Evolutionary conservation across 1,140 invertebrate species (phyloP).

Genomic region (Neuroterus valhalla): DNA sequence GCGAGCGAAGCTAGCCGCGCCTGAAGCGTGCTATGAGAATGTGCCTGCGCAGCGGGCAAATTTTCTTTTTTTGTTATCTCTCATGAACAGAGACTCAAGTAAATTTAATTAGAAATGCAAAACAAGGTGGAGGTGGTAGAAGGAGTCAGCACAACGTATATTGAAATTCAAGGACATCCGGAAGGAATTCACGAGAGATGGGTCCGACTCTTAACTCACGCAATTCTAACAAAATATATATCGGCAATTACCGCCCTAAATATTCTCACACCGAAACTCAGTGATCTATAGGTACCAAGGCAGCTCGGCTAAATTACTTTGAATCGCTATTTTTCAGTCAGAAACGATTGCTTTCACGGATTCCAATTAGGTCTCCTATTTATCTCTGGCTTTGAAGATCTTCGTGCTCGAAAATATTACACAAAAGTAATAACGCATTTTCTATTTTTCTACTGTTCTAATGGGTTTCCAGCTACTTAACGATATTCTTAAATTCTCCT

Average conservation of each 20-base stretch:
- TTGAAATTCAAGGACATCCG: slow-evolving; percentile 69
- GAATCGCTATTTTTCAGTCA: slow-evolving; percentile 72
- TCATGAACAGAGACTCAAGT: slow-evolving; percentile 29
- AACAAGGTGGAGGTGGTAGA: slow-evolving; percentile 40
- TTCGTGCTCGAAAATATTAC: slow-evolving; percentile 34
- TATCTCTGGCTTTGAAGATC: slow-evolving; percentile 47
- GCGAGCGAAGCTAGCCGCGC: too few relatives aligned
- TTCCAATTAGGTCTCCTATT: slow-evolving; percentile 61
- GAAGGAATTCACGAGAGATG: slow-evolving; percentile 72
- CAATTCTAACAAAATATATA: slow-evolving; percentile 74
- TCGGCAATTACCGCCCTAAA: slow-evolving; percentile 75
- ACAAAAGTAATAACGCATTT: slow-evolving; percentile 1
- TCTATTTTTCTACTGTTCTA: background rate
- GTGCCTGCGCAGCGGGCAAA: too few relatives aligned
- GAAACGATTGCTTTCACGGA: slow-evolving; percentile 64
- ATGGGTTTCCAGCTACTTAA: background rate
- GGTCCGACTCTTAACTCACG: slow-evolving; percentile 56
- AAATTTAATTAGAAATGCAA: slow-evolving; percentile 70
- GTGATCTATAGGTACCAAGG: slow-evolving; percentile 69
- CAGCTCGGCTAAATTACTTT: slow-evolving; percentile 70
- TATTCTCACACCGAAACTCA: slow-evolving; percentile 70
- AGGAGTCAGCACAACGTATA: slow-evolving; percentile 51
- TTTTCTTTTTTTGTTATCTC: too few relatives aligned
- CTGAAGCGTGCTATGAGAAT: too few relatives aligned
- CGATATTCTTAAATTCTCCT: background rate